Evolutionary conservation across 1,140 invertebrate species (phyloP).

Genomic region (Thalassaphorura encarpata): DNA sequence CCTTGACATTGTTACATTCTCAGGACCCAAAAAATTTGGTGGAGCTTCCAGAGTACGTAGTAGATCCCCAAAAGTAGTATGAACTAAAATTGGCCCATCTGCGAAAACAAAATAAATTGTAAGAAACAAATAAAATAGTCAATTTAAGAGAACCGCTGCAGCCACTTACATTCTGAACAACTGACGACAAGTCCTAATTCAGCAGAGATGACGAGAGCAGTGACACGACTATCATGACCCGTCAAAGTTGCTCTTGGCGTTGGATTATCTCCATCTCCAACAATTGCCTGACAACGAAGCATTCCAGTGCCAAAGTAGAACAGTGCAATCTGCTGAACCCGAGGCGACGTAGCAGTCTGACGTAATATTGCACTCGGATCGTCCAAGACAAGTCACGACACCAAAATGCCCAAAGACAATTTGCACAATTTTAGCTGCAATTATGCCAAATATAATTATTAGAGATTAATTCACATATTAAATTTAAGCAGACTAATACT

Average conservation of each 20-base stretch:
- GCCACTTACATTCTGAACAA: slow-evolving; percentile 66
- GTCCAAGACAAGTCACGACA: slow-evolving; percentile 90
- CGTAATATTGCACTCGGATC: slow-evolving; percentile 96
- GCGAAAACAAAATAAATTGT: slow-evolving; percentile 1
- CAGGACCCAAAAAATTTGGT: slow-evolving; percentile 66
- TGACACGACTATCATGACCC: slow-evolving; percentile 91
- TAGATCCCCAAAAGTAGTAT: slow-evolving; percentile 97
- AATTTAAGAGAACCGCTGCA: not conserved
- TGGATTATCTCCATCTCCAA: slow-evolving; percentile 88
- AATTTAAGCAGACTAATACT: not conserved
- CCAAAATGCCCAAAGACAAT: slow-evolving; percentile 98
- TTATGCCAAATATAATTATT: too few relatives aligned
- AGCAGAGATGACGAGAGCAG: slow-evolving; percentile 89
- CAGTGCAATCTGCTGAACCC: slow-evolving; percentile 94
- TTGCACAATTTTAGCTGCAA: slow-evolving; percentile 92
- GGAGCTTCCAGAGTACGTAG: slow-evolving; percentile 78
- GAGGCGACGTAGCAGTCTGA: slow-evolving; percentile 98
- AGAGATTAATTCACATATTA: slow-evolving; percentile 14
- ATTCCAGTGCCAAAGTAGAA: slow-evolving; percentile 97
- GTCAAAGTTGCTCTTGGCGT: slow-evolving; percentile 92
- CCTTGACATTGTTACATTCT: slow-evolving; percentile 82
- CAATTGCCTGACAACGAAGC: slow-evolving; percentile 88
- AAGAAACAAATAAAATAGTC: not conserved
- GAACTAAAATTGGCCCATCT: slow-evolving; percentile 93
- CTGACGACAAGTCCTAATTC: slow-evolving; percentile 97